phyloP scores from a whole-genome alignment of 2,797 vertebrate species.

The Rhabdophis nuchalis region DNA sequence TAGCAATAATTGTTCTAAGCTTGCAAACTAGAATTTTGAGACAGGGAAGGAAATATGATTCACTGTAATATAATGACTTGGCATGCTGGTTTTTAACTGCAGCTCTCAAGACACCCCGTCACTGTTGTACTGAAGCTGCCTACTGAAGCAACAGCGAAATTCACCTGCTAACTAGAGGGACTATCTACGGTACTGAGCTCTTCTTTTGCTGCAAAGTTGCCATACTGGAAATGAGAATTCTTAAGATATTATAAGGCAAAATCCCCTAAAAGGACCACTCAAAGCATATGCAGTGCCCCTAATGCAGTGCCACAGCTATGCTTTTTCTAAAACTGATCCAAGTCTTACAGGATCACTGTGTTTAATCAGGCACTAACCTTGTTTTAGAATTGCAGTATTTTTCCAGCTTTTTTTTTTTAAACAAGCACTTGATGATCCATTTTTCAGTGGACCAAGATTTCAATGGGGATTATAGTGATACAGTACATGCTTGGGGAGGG shows the following conservation, averaged over 20 bases:
- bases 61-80: background rate
- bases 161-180: background rate
- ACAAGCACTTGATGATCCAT: background rate
- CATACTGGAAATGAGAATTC: background rate
- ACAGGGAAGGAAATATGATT: background rate
- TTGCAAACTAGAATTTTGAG: background rate
- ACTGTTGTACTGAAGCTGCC: background rate
- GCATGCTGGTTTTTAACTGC: background rate
- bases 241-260: background rate
- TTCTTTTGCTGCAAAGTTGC: background rate
- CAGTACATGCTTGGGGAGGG: background rate
- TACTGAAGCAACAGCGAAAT: background rate
- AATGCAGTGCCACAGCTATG: background rate
- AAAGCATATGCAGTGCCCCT: background rate
- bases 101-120: background rate
- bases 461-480: background rate
- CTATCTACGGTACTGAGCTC: background rate
- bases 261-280: background rate
- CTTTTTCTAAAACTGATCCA: background rate
- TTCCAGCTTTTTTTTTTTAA: background rate
- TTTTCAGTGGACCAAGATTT: background rate
- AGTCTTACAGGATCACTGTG: background rate
- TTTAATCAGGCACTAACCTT: background rate
- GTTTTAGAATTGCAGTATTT: background rate
- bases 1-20: background rate